Base-by-base conservation (phyloP, 2,113 vertebrate genomes). In the Speoplatyrhinus poulsoni region DNA sequence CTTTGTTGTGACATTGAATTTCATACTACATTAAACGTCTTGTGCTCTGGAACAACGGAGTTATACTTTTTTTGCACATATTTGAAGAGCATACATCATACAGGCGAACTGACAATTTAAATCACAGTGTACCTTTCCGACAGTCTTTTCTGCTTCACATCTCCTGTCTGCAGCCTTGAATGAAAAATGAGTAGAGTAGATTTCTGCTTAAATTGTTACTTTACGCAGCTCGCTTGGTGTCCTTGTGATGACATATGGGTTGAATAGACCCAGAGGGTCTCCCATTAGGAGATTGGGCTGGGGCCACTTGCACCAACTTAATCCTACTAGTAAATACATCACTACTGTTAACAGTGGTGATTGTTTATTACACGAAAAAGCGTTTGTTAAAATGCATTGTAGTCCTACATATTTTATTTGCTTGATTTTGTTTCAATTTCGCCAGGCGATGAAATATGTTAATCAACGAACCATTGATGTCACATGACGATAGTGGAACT, bases 1-100 rank as follows among this genome's bases (percentile, higher is more conserved):
- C 70, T 75, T 66, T 50, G 46, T 60, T 61, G 60, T 83, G 72
- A 80, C 79, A 80, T 69, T 85, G 82, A 83, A 87, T 85, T 89
- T 85, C 77, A 85, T 77, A 75, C 70, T 6, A 81, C 86, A 84
- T 87, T 83, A 87, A 89, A 69, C 73, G 70, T 67, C 73, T 83
- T 73, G 81, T 84, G 79, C 61, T 79, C 78, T 80, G 72, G 60
- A 70, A 73, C 52, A 46, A 76, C 67, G 60, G 62, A 59, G 65
- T 76, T 17, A 2, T 11, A 60, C 76, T 69, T 65, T 69, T 81
- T 72, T 68, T 41, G 8, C 15, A 46, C 64, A n/a, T 61, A 69
- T 77, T 70, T 59, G 62, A 70, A 48, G 26, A 60, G 54, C 9
- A 33, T n/a, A 10, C 4, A 52, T 81, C 68, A 67, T 73, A 76